Base-by-base conservation (phyloP, 1,140 invertebrate genomes). In the Spodoptera litura region DNA sequence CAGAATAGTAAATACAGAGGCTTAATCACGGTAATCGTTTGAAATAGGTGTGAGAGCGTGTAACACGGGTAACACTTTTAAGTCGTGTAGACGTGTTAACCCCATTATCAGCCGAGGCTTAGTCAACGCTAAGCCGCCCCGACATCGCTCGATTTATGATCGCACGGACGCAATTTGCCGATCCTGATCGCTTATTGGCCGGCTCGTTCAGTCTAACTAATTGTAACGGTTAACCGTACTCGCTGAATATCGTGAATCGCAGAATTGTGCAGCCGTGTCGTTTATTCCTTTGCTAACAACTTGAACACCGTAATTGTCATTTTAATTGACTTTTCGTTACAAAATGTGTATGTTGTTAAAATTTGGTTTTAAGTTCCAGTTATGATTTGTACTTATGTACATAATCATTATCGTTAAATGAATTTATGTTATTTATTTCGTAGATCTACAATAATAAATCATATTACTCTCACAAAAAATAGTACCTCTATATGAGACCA, bases 61-160 rank as follows among this genome's bases (percentile, higher is more conserved):
- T 38, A 52, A 83, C 81, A 49, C 78, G 73, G 78, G 80, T 25
- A 44, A 53, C 10, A 68, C 64, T 89, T 91, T 89, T 88, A 90
- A 90, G 85, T 87, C 84, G 55, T 68, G 87, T 78, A 80, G 88
- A 91, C 89, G 84, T 84, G 88, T 87, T 91, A 92, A 91, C 89
- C 90, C 91, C 83, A 91, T 91, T 93, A 92, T 92, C 90, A 85
- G 87, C 75, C 78, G 79, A 62, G 88, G 90, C 87, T 93, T 91
- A 91, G 81, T 80, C 73, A 82, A 70, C 80, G 83, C 82, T 93
- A 92, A 89, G 85, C 87, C 81, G 55, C 72, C 83, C 79, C 78
- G 87, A 86, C 87, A 88, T 49, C 87, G 86, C 80, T 81, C 87
- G 88, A 92, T 93, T 91, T 93, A 93, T 93, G 88, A 83, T 81